A percentile compares a stretch with the other conserved stretches of the same genome.
phyloP scores from a whole-genome alignment of 2,888 invertebrate genomes.

The Oligia strigilis region DNA sequence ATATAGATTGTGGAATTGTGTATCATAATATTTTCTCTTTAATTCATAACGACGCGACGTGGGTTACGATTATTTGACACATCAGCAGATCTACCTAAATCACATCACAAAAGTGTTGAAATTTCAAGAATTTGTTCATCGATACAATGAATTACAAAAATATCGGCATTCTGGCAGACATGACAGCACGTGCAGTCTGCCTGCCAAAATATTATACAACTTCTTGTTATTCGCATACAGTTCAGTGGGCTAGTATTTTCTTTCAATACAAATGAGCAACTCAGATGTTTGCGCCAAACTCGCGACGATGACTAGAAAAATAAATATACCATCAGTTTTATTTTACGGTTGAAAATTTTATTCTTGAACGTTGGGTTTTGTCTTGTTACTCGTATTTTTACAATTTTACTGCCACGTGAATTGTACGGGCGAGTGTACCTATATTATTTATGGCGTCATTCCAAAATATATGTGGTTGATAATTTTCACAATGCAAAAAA shows the following conservation, averaged over 20 bases:
- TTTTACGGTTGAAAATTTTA: constrained; percentile 54
- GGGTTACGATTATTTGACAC: not conserved
- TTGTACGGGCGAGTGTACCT: not conserved
- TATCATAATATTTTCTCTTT: not conserved
- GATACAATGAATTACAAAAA: constrained; percentile 29
- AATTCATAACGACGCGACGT: not conserved
- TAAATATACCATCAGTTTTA: constrained; percentile 55
- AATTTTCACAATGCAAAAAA: not conserved
- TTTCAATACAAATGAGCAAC: constrained; percentile 65
- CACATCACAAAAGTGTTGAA: constrained; percentile 11
- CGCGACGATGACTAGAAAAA: constrained; percentile 55
- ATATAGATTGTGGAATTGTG: not conserved
- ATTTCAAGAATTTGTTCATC: constrained; percentile 13
- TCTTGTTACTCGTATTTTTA: constrained; percentile 25
- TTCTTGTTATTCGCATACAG: constrained; percentile 49
- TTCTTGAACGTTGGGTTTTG: constrained; percentile 29
- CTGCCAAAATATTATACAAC: constrained; percentile 61
- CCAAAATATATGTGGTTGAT: constrained; percentile 3
- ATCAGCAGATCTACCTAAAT: not conserved
- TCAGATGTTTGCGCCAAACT: constrained; percentile 60
- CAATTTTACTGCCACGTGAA: constrained; percentile 16
- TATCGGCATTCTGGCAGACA: constrained; percentile 37
- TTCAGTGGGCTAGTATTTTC: constrained; percentile 60
- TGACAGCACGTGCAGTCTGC: constrained; percentile 30
- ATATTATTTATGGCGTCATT: constrained; percentile 10